Percentiles rank a stretch among this genome's conserved stretches.
Evolutionary conservation across 1,140 invertebrate genomes (phyloP).

Genomic region (Zaprionus africanus): DNA sequence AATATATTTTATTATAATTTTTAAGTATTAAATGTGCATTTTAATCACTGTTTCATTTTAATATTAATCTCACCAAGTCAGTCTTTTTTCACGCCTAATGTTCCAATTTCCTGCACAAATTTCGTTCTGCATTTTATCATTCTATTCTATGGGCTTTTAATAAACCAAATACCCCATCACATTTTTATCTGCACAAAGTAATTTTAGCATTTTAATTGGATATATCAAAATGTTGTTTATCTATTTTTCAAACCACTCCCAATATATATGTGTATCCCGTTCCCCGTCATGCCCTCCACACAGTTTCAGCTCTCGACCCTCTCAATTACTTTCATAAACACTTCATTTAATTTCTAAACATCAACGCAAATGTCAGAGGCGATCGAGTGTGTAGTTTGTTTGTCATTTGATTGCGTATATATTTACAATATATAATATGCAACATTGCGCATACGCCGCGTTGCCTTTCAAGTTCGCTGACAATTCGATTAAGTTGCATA

Average conservation of each 20-base stretch:
- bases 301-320: background rate
- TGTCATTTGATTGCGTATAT: slow-evolving; percentile 5
- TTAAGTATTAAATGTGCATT: too few species aligned
- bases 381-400: slow-evolving; percentile 17
- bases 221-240: slow-evolving; percentile 12
- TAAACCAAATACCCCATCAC: background rate
- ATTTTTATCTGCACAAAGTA: background rate
- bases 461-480: slow-evolving; percentile 50
- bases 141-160: background rate
- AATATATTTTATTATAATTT: too few species aligned
- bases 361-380: background rate
- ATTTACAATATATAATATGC: too few species aligned
- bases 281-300: background rate
- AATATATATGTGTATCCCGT: too few species aligned
- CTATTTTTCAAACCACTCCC: background rate
- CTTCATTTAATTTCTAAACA: slow-evolving; percentile 20
- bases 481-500: slow-evolving; percentile 80
- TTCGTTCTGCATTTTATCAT: background rate
- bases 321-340: background rate
- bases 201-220: slow-evolving; percentile 12
- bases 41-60: too few species aligned
- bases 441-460: slow-evolving; percentile 49
- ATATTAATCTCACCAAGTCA: too few species aligned
- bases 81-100: too few species aligned
- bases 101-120: background rate